Conservation (phyloP, 2,888 invertebrate species). For the Ametastegia equiseti region DNA sequence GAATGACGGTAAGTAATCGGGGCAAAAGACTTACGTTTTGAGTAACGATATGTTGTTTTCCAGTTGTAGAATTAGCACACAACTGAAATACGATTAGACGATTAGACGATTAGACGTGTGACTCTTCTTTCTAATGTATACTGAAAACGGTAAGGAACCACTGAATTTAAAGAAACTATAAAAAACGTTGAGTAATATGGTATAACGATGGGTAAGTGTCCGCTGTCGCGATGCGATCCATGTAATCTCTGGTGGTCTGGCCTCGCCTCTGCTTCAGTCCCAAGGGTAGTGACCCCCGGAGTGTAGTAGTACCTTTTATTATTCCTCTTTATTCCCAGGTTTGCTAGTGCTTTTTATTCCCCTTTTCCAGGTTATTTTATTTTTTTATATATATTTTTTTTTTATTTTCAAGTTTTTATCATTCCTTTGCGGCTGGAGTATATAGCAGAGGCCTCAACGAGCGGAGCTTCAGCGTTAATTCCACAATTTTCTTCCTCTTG, state of each 20-base stretch:
- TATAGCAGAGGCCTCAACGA: neutral
- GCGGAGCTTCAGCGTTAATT: slow-evolving; percentile 3
- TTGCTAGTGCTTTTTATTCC: neutral
- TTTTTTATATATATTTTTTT: slow-evolving; percentile 18
- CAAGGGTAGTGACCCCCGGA: slow-evolving; percentile 40
- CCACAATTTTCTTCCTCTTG: slow-evolving; percentile 2
- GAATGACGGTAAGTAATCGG: no score
- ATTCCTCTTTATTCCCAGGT: neutral
- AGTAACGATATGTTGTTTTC: no score
- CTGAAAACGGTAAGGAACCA: neutral
- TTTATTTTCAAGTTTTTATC: slow-evolving; percentile 39
- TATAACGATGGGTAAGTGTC: slow-evolving; percentile 15
- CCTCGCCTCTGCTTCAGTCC: slow-evolving; percentile 13
- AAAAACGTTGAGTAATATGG: neutral
- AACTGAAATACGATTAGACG: no score
- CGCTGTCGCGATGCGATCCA: slow-evolving; percentile 30
- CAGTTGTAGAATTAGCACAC: no score
- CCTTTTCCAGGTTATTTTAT: slow-evolving; percentile 51
- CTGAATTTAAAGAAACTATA: neutral
- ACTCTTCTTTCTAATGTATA: no score
- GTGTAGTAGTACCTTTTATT: neutral
- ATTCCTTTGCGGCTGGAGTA: neutral
- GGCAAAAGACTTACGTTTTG: no score
- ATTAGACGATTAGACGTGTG: no score
- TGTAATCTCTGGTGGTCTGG: slow-evolving; percentile 26